These are phyloP conservation scores for Teleopsis dalmanni DNA, from an alignment of 1,140 invertebrate genomes.

Conservation along the genomic window DNA sequence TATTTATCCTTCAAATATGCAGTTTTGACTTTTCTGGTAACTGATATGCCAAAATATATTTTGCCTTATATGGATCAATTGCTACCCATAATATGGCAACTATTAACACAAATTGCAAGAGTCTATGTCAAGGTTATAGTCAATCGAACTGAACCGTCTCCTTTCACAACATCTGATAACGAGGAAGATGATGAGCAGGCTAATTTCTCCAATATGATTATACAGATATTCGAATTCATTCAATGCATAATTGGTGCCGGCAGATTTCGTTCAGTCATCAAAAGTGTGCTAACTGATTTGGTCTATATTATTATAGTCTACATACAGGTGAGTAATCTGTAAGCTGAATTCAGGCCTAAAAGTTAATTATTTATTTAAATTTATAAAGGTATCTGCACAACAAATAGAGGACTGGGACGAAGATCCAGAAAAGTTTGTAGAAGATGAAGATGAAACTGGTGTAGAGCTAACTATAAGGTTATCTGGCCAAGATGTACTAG, in stretches of 20 bases:
- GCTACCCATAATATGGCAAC: conserved; percentile 62
- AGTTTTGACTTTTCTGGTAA: conserved; percentile 54
- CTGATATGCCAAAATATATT: conserved; percentile 60
- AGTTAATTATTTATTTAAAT: conserved; percentile 69
- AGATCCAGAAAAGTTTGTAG: conserved; percentile 68
- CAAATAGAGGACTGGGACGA: conserved; percentile 63
- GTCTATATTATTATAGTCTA: conserved; percentile 65
- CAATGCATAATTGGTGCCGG: conserved; percentile 55
- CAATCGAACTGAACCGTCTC: conserved; percentile 35
- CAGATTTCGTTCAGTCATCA: conserved; percentile 55
- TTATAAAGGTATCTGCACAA: conserved; percentile 70
- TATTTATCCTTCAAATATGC: neutral
- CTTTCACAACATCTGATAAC: conserved; percentile 24
- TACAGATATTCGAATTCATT: conserved; percentile 71
- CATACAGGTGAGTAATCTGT: no score
- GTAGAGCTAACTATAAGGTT: conserved; percentile 67
- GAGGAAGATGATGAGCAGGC: conserved; percentile 55
- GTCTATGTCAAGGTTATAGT: conserved; percentile 40
- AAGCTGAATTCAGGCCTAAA: no score
- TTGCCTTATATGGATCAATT: conserved; percentile 57
- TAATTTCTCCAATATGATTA: conserved; percentile 67
- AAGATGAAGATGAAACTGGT: conserved; percentile 67
- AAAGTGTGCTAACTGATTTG: conserved; percentile 60
- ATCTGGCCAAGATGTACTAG: conserved; percentile 63
- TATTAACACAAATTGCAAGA: conserved; percentile 61